Evolutionary conservation across 2,113 vertebrate species (phyloP), one percentile per base, ranked within the genome.

Genomic region (Syngnathus typhle): DNA sequence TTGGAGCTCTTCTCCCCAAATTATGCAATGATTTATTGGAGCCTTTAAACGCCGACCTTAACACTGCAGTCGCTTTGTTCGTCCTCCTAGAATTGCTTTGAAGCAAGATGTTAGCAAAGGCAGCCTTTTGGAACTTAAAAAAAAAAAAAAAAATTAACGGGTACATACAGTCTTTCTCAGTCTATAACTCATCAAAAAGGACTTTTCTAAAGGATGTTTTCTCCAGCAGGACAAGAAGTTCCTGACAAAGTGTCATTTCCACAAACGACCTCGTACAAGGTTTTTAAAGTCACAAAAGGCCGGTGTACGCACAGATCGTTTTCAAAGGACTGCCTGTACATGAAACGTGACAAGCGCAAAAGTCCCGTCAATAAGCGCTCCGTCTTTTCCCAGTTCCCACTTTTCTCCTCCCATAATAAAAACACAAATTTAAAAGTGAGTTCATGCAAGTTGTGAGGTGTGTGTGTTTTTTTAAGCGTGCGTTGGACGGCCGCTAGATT

Each of bases 1-100:
- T 79, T 81, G 84, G 74, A 75, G 73, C 44, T 61, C 65, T 68
- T 78, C 66, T 75, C 64, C 65, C 68, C 74, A 73, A 51, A 62
- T 61, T 43, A 23, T 7, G 70, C 73, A 65, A 55, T 63, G 72
- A 77, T 69, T 78, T 63, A 78, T 76, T 76, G 69, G 56, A 80
- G 65, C 55, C 56, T 71, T 74, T 56, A 73, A 73, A 77, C 36
- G 44, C 55, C 54, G 64, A 37, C 41, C 49, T 21, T 70, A 16
- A 49, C 47, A 7, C 7, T 2, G 2, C 16, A 19, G 47, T 59
- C 80, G 23, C 39, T 18, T 44, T 66, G 64, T 5, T 65, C 62
- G 64, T 76, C 73, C 70, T 66, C 73, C 46, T 16, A 41, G 46
- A 73, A 72, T 19, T 19, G 47, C n/a, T 49, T n/a, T 19, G 7